These are phyloP conservation scores for Centrocercus urophasianus DNA, from an alignment of 2,113 vertebrate species.

Conservation along the genomic window DNA sequence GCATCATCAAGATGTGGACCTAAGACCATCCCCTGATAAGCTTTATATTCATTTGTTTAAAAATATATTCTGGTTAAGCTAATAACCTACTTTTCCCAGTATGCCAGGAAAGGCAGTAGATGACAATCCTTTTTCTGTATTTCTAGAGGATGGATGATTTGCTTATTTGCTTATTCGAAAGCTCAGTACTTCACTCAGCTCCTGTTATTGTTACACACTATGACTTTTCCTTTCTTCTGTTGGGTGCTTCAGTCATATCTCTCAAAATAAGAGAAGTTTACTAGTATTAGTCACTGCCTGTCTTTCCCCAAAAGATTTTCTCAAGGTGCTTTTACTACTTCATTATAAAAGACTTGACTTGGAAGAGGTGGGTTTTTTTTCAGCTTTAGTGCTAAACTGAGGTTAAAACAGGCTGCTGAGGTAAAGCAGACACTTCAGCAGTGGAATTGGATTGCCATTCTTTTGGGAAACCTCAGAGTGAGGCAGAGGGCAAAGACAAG, in stretches of 20 bases:
- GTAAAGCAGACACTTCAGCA: neutral
- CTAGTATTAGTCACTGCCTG: neutral
- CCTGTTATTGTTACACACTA: conserved; percentile 2
- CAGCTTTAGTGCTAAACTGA: neutral
- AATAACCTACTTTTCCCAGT: neutral
- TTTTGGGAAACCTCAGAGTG: neutral
- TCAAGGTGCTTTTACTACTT: neutral
- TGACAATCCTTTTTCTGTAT: neutral
- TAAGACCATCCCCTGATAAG: neutral
- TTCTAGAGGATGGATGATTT: neutral
- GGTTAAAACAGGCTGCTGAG: neutral
- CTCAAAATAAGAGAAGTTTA: neutral
- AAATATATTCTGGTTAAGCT: neutral
- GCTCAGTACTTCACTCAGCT: neutral
- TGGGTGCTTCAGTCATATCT: neutral
- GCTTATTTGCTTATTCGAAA: neutral
- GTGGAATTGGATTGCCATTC: neutral
- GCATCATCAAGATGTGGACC: neutral
- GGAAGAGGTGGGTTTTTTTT: neutral
- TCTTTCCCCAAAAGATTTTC: neutral
- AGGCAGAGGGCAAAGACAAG: neutral
- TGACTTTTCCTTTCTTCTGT: neutral
- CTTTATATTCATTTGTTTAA: neutral
- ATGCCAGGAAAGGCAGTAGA: neutral
- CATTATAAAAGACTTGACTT: neutral